Percentiles rank a stretch among this genome's conserved stretches.
These are phyloP conservation scores for Bostrychus sinensis DNA, from an alignment of 2,113 vertebrate species.

Conservation along the genomic window DNA sequence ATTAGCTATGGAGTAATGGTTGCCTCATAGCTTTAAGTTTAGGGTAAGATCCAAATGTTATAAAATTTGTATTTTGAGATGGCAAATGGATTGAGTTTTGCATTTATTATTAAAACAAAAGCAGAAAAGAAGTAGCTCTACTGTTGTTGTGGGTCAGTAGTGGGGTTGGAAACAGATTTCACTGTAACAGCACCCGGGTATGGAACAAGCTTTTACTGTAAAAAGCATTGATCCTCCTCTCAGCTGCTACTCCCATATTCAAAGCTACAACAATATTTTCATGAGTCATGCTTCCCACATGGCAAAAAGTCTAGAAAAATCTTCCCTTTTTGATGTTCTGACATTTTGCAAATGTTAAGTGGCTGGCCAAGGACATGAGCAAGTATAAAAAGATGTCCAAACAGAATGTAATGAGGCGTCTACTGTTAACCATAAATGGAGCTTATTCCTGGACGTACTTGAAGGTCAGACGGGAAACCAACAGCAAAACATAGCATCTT, in stretches of 20 bases:
- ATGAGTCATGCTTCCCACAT: slow-evolving; percentile 38
- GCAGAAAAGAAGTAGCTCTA: too few relatives aligned
- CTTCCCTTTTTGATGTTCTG: not conserved
- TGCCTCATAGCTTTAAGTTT: too few relatives aligned
- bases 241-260: slow-evolving; percentile 16
- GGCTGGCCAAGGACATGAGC: slow-evolving; percentile 1
- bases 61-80: too few relatives aligned
- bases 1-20: too few relatives aligned
- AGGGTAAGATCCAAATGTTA: too few relatives aligned
- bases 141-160: too few relatives aligned
- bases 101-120: too few relatives aligned
- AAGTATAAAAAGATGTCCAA: slow-evolving; percentile 5
- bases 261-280: slow-evolving; percentile 26
- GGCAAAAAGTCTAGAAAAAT: slow-evolving; percentile 3
- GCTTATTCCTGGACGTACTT: not conserved
- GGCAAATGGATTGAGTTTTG: too few relatives aligned
- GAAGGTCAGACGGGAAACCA: slow-evolving; percentile 22
- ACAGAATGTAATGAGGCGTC: not conserved
- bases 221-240: slow-evolving; percentile 8
- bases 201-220: not conserved
- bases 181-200: too few relatives aligned
- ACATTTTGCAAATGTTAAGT: slow-evolving; percentile 8
- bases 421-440: slow-evolving; percentile 15
- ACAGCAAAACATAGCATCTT: slow-evolving; percentile 19
- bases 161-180: too few relatives aligned